A percentile compares a stretch with the other conserved stretches of the same genome.
These are phyloP conservation scores for Podarcis cretensis DNA, from an alignment of 2,113 vertebrate species.

Conservation along the genomic window DNA sequence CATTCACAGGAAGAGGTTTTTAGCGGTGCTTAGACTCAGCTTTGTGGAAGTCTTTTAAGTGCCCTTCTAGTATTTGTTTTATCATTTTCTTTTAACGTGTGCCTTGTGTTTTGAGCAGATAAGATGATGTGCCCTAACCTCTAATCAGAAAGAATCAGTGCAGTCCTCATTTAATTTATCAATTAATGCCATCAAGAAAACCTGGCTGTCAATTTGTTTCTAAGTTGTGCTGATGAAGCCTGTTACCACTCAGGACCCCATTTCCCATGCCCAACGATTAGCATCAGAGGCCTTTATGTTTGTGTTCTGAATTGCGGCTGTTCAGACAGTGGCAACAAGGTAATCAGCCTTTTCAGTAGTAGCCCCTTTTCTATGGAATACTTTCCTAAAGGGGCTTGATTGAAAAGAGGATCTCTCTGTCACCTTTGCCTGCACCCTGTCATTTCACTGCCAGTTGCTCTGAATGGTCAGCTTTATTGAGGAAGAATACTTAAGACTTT, in stretches of 20 bases:
- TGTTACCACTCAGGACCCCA: too few relatives aligned
- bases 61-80: not conserved
- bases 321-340: too few relatives aligned
- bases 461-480: not conserved
- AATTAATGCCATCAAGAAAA: not conserved
- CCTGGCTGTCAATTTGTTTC: too few relatives aligned
- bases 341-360: too few relatives aligned
- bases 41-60: constrained; percentile 34
- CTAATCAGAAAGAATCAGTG: constrained; percentile 3
- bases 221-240: too few relatives aligned
- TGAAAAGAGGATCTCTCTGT: not conserved
- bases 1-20: constrained; percentile 15
- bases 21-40: not conserved
- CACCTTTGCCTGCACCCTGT: not conserved
- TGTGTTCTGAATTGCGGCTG: too few relatives aligned
- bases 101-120: constrained; percentile 37
- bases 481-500: not conserved
- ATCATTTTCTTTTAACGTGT: not conserved
- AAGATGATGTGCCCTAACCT: not conserved
- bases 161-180: not conserved
- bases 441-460: not conserved
- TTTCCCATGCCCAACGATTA: too few relatives aligned
- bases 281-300: too few relatives aligned
- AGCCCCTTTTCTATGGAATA: too few relatives aligned
- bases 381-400: too few relatives aligned